phyloP scores from a whole-genome alignment of 1,140 invertebrate species.

The Drosophila erecta region DNA sequence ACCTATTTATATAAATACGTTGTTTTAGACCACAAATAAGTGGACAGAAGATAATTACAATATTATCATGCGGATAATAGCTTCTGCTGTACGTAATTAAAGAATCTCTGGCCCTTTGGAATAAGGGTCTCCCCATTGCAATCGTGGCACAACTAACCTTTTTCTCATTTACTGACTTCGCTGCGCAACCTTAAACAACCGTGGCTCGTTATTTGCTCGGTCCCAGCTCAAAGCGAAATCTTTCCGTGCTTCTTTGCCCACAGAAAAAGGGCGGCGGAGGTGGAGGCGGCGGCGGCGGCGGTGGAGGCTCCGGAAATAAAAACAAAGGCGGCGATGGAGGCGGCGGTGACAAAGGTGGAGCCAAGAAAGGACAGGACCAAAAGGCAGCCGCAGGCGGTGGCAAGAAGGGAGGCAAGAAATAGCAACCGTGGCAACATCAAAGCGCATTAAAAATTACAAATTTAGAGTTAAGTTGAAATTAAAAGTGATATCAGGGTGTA shows the following conservation, averaged over 20 bases:
- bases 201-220: slow-evolving; percentile 52
- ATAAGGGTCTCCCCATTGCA: not conserved
- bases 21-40: not conserved
- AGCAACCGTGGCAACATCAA: slow-evolving; percentile 46
- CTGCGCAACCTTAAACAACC: slow-evolving; percentile 38
- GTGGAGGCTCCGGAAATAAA: slow-evolving; percentile 54
- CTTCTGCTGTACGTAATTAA: not conserved
- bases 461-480: slow-evolving; percentile 48
- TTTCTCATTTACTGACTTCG: slow-evolving; percentile 49
- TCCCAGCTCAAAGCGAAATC: slow-evolving; percentile 46
- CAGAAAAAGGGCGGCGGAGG: slow-evolving; percentile 74
- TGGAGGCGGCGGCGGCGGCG: slow-evolving; percentile 29
- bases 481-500: slow-evolving; percentile 43
- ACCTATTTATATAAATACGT: no score
- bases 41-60: not conserved
- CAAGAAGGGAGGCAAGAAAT: slow-evolving; percentile 80
- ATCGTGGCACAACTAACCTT: slow-evolving; percentile 22
- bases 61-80: not conserved
- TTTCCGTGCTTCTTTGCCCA: slow-evolving; percentile 45
- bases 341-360: slow-evolving; percentile 70
- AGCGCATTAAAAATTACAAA: slow-evolving; percentile 57
- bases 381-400: slow-evolving; percentile 60
- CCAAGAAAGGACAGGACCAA: slow-evolving; percentile 77
- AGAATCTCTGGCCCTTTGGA: not conserved
- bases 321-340: slow-evolving; percentile 59